These are phyloP conservation scores for Melangyna quadrimaculata DNA, from an alignment of 2,888 invertebrate species.

Conservation along the genomic window DNA sequence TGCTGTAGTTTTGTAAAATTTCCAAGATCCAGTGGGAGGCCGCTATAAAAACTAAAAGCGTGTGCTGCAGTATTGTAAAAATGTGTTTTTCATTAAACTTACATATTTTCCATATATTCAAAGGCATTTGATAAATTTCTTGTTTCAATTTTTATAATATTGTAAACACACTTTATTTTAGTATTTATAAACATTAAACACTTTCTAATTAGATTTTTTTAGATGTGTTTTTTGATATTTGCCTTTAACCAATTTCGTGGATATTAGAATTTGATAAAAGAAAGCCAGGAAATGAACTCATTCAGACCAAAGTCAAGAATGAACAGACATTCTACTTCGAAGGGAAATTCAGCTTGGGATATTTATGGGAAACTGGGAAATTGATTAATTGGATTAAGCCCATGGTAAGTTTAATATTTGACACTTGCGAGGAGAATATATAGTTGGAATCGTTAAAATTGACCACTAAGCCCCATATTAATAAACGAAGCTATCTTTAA, in stretches of 20 bases:
- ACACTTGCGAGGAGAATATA: too few species aligned
- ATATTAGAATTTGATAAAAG: not conserved
- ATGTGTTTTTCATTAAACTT: not conserved
- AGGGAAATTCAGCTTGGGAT: not conserved
- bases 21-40: not conserved
- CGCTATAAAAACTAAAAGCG: not conserved
- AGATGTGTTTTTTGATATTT: conserved; percentile 21
- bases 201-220: conserved; percentile 1
- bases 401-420: too few species aligned
- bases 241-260: not conserved
- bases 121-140: not conserved
- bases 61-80: not conserved
- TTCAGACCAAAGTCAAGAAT: not conserved
- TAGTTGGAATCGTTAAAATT: too few species aligned
- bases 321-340: not conserved
- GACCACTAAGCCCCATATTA: too few species aligned
- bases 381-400: too few species aligned
- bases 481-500: too few species aligned
- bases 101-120: not conserved
- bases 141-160: not conserved
- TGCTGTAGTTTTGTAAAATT: not conserved
- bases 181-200: not conserved
- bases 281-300: not conserved
- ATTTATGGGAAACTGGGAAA: not conserved
- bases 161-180: conserved; percentile 3